Evolutionary conservation across 2,113 vertebrate genomes (phyloP).

Genomic region (Orthonyx spaldingii): DNA sequence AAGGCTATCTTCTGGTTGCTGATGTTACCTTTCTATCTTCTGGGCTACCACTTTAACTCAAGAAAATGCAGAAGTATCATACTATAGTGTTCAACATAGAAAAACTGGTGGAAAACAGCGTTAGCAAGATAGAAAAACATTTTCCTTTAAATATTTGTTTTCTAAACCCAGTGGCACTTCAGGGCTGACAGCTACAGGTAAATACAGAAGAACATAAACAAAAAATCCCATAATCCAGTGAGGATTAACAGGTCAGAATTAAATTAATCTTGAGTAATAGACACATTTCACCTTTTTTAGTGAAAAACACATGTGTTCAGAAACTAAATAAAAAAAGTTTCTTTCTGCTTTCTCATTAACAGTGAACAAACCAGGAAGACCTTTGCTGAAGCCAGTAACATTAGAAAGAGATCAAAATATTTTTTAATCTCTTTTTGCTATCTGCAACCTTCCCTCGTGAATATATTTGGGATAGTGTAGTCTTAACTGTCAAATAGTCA

Average conservation of each 20-base stretch:
- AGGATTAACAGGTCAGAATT: background rate
- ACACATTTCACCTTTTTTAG: background rate
- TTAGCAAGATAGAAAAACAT: background rate
- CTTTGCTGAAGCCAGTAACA: background rate
- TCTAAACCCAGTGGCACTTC: background rate
- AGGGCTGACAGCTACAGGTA: background rate
- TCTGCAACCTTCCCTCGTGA: background rate
- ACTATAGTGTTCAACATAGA: background rate
- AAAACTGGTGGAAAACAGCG: background rate
- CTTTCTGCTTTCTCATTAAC: background rate
- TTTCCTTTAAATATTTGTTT: background rate
- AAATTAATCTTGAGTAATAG: background rate
- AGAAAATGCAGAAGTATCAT: background rate
- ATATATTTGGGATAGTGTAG: background rate
- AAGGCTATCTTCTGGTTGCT: background rate
- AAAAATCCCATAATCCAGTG: background rate
- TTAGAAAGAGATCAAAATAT: background rate
- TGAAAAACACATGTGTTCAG: background rate
- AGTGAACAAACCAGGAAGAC: background rate
- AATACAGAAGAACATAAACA: background rate
- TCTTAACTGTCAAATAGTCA: background rate
- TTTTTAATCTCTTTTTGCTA: background rate
- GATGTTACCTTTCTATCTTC: background rate
- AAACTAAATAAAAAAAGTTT: background rate
- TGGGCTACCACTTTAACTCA: background rate